phyloP scores from a whole-genome alignment of 2,888 invertebrate species.

The Onchidella celtica region DNA sequence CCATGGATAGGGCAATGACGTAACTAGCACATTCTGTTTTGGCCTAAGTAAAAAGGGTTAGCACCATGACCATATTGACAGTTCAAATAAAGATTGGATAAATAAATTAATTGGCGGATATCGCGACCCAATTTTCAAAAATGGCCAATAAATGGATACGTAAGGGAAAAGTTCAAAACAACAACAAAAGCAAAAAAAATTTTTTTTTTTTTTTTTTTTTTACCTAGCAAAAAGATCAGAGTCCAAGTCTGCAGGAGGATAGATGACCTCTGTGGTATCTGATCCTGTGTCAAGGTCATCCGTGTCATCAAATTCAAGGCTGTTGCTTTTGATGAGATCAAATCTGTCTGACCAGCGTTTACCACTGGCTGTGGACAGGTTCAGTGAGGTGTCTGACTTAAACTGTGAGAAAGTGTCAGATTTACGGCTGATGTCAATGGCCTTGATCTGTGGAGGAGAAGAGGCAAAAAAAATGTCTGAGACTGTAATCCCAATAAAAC shows the following conservation, averaged over 20 bases:
- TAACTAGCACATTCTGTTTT: too few relatives aligned
- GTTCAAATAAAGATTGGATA: too few relatives aligned
- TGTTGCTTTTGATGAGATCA: conserved; percentile 23
- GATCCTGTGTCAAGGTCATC: conserved; percentile 64
- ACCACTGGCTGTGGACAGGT: neutral
- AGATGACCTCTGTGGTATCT: conserved; percentile 68
- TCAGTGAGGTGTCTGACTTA: conserved; percentile 38
- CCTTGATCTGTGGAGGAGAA: neutral
- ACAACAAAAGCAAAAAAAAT: neutral
- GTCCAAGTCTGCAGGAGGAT: conserved; percentile 69
- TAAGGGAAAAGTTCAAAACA: too few relatives aligned
- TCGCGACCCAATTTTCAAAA: too few relatives aligned
- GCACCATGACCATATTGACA: too few relatives aligned
- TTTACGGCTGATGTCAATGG: neutral
- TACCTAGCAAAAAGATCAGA: conserved; percentile 65
- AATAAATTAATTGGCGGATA: too few relatives aligned
- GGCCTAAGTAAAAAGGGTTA: too few relatives aligned
- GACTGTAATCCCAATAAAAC: too few relatives aligned
- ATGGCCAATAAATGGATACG: too few relatives aligned
- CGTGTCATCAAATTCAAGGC: conserved; percentile 55
- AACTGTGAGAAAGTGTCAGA: conserved; percentile 13
- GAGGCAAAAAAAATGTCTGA: neutral
- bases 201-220: neutral
- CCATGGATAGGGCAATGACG: too few relatives aligned
- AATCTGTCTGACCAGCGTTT: conserved; percentile 36